Evolutionary conservation across 2,113 vertebrate genomes (phyloP).

Genomic region (Cavia porcellus): DNA sequence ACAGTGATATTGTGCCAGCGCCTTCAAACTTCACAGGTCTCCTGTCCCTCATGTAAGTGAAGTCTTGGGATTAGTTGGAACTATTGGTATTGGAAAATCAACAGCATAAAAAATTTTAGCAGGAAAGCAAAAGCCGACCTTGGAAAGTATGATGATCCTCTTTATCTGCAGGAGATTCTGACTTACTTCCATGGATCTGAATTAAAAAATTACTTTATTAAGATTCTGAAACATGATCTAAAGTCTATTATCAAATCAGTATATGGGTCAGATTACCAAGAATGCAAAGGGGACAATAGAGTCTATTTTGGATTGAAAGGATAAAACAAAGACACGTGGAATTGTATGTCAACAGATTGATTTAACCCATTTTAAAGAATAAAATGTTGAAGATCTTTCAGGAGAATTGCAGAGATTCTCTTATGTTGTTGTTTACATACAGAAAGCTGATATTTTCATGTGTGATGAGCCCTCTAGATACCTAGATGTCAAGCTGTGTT

Average conservation of each 20-base stretch:
- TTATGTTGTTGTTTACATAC: constrained; percentile 99
- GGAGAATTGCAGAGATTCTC: constrained; percentile 99
- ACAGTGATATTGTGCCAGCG: constrained; percentile 99
- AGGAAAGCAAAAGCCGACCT: constrained; percentile 99
- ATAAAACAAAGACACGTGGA: constrained; percentile 96
- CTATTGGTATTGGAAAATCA: constrained; percentile 99
- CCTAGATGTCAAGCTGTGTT: too few species aligned
- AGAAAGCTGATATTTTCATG: constrained; percentile 95
- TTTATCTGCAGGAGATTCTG: constrained; percentile 99
- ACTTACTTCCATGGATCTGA: constrained; percentile 99
- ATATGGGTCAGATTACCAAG: constrained; percentile 99
- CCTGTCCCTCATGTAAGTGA: constrained; percentile 98
- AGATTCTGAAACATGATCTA: constrained; percentile 98
- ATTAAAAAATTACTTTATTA: constrained; percentile 99
- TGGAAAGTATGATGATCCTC: constrained; percentile 96
- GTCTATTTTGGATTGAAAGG: constrained; percentile 97
- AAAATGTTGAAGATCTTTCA: constrained; percentile 98
- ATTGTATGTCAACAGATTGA: constrained; percentile 96
- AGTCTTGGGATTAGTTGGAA: constrained; percentile 98
- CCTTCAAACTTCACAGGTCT: constrained; percentile 99
- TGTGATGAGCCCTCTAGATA: too few species aligned
- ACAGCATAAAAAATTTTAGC: constrained; percentile 99
- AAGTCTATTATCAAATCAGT: constrained; percentile 99
- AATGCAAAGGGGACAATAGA: constrained; percentile 99
- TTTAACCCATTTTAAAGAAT: constrained; percentile 95